A percentile compares a stretch with the other conserved stretches of the same genome.
Conservation (phyloP, 92 coral and sea anemone species). For the Epizoanthus stellaris region DNA sequence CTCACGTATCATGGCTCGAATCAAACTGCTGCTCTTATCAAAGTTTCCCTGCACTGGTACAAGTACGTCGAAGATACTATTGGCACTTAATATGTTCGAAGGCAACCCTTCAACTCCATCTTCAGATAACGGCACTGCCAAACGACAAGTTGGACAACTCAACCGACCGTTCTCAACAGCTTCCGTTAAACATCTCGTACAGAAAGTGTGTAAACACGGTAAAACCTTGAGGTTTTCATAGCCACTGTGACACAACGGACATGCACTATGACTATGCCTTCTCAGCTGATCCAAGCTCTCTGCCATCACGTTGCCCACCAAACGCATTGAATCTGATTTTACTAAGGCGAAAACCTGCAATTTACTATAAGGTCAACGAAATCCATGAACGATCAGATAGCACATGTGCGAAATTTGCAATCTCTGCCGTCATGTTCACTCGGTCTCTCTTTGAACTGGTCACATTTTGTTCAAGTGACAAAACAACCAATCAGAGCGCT, state of each 20-base stretch:
- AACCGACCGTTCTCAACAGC: conserved; percentile 93
- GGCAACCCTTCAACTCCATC: conserved; percentile 91
- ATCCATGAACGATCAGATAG: conserved; percentile 38
- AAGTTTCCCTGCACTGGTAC: conserved; percentile 80
- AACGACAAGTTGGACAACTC: conserved; percentile 90
- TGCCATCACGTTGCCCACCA: conserved; percentile 92
- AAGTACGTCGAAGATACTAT: conserved; percentile 85
- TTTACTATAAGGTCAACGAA: conserved; percentile 49
- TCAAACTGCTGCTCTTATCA: conserved; percentile 70
- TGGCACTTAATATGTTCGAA: conserved; percentile 69
- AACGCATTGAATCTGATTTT: conserved; percentile 92
- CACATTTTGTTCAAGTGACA: conserved; percentile 36
- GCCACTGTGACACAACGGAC: conserved; percentile 90
- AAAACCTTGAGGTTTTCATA: conserved; percentile 95
- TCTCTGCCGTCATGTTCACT: conserved; percentile 49
- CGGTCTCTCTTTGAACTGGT: conserved; percentile 57
- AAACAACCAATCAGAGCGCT: conserved; percentile 28
- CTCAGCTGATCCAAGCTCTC: conserved; percentile 84
- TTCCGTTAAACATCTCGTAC: conserved; percentile 90
- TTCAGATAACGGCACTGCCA: conserved; percentile 86
- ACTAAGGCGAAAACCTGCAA: conserved; percentile 46
- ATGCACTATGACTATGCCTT: conserved; percentile 75
- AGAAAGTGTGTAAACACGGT: conserved; percentile 99
- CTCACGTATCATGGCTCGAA: conserved; percentile 82
- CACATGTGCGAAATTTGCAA: conserved; percentile 70